Evolutionary conservation across 2,113 vertebrate species (phyloP).

Genomic region (Esox niger): DNA sequence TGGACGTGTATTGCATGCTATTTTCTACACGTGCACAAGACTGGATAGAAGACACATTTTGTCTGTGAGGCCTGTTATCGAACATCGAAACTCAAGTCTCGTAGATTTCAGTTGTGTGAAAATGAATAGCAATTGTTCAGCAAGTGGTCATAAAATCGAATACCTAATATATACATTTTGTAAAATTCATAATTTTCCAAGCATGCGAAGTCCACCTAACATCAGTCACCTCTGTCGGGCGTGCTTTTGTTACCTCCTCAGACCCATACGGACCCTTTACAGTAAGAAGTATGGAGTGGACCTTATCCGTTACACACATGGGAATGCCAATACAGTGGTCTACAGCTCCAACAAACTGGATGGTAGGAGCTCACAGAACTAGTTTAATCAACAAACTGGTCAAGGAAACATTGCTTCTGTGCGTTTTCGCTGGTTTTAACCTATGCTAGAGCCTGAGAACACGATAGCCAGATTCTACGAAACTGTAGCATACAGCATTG

Average conservation of each 20-base stretch:
- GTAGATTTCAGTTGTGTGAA: neutral
- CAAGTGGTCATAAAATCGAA: neutral
- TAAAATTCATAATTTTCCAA: no score
- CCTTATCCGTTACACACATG: slow-evolving; percentile 93
- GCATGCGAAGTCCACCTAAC: no score
- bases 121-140: no score
- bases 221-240: no score
- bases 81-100: neutral
- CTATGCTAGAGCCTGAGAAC: no score
- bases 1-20: no score
- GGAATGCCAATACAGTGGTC: slow-evolving; percentile 86
- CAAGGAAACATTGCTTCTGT: no score
- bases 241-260: no score
- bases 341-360: slow-evolving; percentile 99
- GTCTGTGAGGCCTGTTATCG: neutral
- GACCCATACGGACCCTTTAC: slow-evolving; percentile 88
- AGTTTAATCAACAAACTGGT: no score
- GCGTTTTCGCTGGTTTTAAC: no score
- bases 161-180: neutral
- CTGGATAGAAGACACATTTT: neutral
- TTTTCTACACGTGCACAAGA: neutral
- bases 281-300: slow-evolving; percentile 99
- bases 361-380: slow-evolving; percentile 66
- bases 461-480: no score
- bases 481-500: neutral